Conservation (phyloP, 2,797 vertebrate genomes). For the Molothrus aeneus region DNA sequence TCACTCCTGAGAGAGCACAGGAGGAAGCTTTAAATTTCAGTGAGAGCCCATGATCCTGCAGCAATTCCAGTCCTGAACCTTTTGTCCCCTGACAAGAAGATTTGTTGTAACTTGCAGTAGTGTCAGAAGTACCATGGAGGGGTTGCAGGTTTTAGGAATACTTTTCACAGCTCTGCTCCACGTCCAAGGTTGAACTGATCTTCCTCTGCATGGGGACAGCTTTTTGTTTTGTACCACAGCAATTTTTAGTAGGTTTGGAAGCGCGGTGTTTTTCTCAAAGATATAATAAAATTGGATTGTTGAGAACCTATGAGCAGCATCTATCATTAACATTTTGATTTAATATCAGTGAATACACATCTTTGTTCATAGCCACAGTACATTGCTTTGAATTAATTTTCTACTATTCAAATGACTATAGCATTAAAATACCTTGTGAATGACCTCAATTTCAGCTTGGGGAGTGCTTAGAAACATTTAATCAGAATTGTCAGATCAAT, state of each 20-base stretch:
- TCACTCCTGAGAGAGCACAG: background rate
- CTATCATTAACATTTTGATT: background rate
- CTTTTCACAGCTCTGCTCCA: background rate
- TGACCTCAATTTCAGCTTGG: background rate
- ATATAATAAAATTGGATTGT: background rate
- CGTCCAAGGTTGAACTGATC: background rate
- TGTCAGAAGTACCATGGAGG: background rate
- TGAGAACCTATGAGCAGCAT: background rate
- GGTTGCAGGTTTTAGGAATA: background rate
- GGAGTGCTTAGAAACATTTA: constrained; percentile 23
- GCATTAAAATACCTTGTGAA: background rate
- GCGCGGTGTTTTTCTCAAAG: background rate
- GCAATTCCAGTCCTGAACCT: background rate
- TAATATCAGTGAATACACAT: background rate
- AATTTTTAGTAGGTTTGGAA: background rate
- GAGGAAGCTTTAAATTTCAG: background rate
- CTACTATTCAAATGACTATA: no score
- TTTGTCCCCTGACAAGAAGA: background rate
- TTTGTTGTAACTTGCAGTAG: background rate
- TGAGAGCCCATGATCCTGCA: background rate
- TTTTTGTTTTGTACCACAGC: background rate
- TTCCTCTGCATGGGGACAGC: background rate
- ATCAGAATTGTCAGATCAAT: constrained; percentile 25
- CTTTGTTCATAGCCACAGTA: background rate
- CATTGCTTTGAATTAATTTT: background rate